phyloP scores from a whole-genome alignment of 2,888 invertebrate genomes.

The Sipunculus nudus region DNA sequence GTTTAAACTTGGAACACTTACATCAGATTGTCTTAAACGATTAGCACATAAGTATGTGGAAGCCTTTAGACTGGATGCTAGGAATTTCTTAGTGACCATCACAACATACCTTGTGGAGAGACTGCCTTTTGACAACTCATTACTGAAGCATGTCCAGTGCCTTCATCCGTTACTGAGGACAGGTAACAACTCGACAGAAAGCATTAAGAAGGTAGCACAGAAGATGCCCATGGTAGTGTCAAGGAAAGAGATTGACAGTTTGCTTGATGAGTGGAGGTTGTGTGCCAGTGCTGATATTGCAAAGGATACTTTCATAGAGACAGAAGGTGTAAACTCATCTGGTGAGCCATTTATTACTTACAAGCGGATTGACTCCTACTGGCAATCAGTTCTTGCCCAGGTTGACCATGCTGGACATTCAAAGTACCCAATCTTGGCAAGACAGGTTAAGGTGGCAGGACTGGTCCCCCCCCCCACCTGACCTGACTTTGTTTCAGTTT shows the following conservation, averaged over 20 bases:
- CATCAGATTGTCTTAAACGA: too few species aligned
- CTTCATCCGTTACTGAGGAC: not conserved
- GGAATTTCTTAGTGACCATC: not conserved
- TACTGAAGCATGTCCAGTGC: constrained; percentile 1
- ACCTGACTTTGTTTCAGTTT: too few species aligned
- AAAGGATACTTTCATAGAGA: not conserved
- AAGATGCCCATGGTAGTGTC: not conserved
- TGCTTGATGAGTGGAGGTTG: not conserved
- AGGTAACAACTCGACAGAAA: not conserved
- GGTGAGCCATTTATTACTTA: too few species aligned
- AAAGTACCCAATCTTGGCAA: not conserved
- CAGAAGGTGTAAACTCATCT: too few species aligned
- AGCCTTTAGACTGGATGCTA: not conserved
- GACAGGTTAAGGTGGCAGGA: too few species aligned
- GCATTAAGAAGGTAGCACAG: not conserved
- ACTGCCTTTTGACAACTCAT: not conserved
- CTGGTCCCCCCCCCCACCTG: too few species aligned
- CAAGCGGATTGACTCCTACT: not conserved
- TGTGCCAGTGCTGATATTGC: not conserved
- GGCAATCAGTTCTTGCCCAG: not conserved
- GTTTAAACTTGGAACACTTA: not conserved
- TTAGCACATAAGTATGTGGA: not conserved
- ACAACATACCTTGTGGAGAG: not conserved
- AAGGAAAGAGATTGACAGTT: not conserved
- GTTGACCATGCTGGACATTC: not conserved